A percentile compares a stretch with the other conserved stretches of the same genome.
Conservation (phyloP, 2,797 vertebrate species). For the Eulemur coronatus region DNA sequence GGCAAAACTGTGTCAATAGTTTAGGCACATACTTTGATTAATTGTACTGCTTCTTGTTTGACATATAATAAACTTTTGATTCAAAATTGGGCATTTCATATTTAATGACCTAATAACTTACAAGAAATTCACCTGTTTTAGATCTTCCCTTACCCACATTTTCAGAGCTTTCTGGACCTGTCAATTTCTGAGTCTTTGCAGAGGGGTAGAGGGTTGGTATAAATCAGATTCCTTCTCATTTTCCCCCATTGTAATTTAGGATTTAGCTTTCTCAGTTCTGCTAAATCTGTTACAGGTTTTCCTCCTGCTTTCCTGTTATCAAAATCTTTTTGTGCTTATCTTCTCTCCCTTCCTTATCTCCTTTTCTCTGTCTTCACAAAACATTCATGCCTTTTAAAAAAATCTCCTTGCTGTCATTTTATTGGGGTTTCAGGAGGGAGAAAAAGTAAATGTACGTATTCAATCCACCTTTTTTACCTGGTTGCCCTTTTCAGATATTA, state of each 20-base stretch:
- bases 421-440: background rate
- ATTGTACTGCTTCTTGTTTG: too few species aligned
- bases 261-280: background rate
- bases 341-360: background rate
- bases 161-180: background rate
- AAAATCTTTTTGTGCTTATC: background rate
- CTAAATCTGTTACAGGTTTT: background rate
- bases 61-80: too few species aligned
- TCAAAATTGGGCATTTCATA: too few species aligned
- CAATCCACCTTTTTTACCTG: background rate
- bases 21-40: too few species aligned
- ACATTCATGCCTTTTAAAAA: conserved; percentile 10
- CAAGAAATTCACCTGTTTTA: background rate
- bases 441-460: background rate
- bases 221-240: background rate
- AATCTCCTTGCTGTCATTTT: background rate
- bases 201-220: background rate
- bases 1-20: too few species aligned
- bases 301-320: background rate
- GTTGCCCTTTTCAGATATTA: background rate
- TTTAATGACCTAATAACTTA: background rate
- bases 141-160: background rate
- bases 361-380: background rate
- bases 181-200: background rate
- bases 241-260: background rate